Evolutionary conservation across 2,797 vertebrate genomes (phyloP).

Genomic region (Podarcis lilfordi): DNA sequence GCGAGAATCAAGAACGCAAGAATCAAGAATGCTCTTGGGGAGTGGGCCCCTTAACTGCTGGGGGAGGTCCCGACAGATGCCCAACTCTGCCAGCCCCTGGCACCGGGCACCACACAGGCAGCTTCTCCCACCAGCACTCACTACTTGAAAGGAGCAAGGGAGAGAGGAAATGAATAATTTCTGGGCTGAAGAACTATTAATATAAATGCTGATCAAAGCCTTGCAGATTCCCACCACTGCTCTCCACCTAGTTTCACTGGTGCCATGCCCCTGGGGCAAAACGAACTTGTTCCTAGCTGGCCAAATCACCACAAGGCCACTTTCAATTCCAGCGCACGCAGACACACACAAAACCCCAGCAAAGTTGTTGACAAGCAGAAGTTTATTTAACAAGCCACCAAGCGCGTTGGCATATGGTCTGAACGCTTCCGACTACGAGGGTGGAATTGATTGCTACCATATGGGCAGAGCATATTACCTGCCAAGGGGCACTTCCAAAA

Average conservation of each 20-base stretch:
- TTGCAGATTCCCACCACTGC: conserved; percentile 28
- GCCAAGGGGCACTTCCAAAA: conserved; percentile 57
- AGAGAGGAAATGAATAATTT: neutral
- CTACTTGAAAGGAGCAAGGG: neutral
- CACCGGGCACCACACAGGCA: neutral
- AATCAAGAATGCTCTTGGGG: neutral
- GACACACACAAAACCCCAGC: neutral
- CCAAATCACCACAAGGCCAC: conserved; percentile 52
- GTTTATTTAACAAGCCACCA: conserved; percentile 62
- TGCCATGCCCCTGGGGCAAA: conserved; percentile 56
- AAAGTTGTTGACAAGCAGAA: conserved; percentile 62
- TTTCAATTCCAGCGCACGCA: conserved; percentile 4
- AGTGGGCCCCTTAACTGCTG: neutral
- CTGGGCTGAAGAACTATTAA: neutral
- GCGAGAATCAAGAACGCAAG: neutral
- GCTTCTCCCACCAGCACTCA: neutral
- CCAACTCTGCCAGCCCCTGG: neutral
- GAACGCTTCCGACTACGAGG: conserved; percentile 60
- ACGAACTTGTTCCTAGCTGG: conserved; percentile 60
- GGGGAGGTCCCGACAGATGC: too few species aligned
- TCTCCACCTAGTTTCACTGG: conserved; percentile 44
- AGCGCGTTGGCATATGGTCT: conserved; percentile 48
- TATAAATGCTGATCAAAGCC: conserved; percentile 47
- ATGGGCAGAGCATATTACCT: conserved; percentile 61
- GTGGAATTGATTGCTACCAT: conserved; percentile 42